Evolutionary conservation across 2,113 vertebrate genomes (phyloP).

Genomic region (Zonotrichia leucophrys): DNA sequence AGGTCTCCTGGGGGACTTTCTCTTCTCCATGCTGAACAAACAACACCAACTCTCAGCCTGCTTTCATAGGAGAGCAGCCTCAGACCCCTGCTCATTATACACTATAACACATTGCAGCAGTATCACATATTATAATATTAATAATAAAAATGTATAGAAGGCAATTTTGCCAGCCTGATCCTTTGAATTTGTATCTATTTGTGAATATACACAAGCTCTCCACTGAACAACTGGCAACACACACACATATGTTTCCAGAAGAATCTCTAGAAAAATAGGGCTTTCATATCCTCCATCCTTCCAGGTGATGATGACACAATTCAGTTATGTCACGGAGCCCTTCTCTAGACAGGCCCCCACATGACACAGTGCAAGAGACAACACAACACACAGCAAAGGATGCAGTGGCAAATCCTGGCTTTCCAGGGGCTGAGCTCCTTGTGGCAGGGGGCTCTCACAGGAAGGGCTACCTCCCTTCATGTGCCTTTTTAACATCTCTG

Average conservation of each 20-base stretch:
- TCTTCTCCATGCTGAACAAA: not conserved
- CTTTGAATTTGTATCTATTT: not conserved
- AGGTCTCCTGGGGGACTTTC: not conserved
- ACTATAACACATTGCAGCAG: not conserved
- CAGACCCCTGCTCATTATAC: not conserved
- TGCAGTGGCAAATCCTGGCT: not conserved
- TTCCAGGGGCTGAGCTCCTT: not conserved
- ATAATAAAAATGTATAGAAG: not conserved
- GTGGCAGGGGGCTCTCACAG: not conserved
- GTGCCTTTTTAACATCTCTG: not conserved
- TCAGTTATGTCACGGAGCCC: not conserved
- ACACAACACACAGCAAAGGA: not conserved
- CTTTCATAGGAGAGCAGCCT: not conserved
- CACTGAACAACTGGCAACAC: not conserved
- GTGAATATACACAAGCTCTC: not conserved
- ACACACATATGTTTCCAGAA: rapidly evolving
- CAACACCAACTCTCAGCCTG: rapidly evolving
- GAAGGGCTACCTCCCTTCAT: not conserved
- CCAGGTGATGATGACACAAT: not conserved
- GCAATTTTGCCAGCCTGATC: rapidly evolving
- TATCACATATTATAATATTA: not conserved
- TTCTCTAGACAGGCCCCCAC: not conserved
- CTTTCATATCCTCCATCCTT: not conserved
- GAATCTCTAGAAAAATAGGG: not conserved
- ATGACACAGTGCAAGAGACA: rapidly evolving